phyloP scores from a whole-genome alignment of 2,113 vertebrate genomes.

The Pionites leucogaster region DNA sequence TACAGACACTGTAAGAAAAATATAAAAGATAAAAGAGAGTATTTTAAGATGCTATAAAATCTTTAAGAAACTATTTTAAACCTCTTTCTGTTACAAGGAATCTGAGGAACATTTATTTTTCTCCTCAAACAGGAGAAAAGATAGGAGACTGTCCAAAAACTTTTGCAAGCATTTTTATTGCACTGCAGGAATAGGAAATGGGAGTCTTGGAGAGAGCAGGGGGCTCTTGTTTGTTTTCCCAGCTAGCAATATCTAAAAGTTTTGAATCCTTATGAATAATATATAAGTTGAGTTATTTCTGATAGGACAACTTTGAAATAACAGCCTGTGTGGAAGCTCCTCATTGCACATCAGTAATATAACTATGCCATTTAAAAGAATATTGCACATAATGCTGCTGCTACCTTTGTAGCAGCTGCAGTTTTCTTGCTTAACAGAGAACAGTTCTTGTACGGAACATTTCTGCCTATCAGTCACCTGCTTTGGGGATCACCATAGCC shows the following conservation, averaged over 20 bases:
- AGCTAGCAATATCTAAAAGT: conserved; percentile 1
- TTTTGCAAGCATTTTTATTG: conserved; percentile 61
- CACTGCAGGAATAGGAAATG: conserved; percentile 34
- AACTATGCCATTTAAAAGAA: neutral
- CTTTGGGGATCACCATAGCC: neutral
- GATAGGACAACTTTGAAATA: neutral
- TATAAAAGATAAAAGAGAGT: conserved; percentile 78
- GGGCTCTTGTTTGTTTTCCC: conserved; percentile 23
- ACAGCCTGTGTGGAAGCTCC: neutral
- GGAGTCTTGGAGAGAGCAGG: neutral
- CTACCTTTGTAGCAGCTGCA: neutral
- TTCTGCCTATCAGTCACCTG: neutral
- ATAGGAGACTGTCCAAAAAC: conserved; percentile 50
- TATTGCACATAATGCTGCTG: neutral
- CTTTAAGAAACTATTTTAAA: conserved; percentile 70
- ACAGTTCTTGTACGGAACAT: neutral
- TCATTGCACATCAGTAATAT: neutral
- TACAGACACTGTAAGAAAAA: conserved; percentile 73
- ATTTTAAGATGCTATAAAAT: conserved; percentile 76
- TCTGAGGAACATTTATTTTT: conserved; percentile 58
- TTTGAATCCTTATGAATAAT: conserved; percentile 3
- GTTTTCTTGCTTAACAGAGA: neutral
- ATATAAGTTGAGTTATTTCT: neutral
- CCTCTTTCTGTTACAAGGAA: conserved; percentile 37
- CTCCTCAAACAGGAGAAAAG: conserved; percentile 42